These are phyloP conservation scores for Cephus rjabovi DNA, from an alignment of 2,888 invertebrate species.

Conservation along the genomic window DNA sequence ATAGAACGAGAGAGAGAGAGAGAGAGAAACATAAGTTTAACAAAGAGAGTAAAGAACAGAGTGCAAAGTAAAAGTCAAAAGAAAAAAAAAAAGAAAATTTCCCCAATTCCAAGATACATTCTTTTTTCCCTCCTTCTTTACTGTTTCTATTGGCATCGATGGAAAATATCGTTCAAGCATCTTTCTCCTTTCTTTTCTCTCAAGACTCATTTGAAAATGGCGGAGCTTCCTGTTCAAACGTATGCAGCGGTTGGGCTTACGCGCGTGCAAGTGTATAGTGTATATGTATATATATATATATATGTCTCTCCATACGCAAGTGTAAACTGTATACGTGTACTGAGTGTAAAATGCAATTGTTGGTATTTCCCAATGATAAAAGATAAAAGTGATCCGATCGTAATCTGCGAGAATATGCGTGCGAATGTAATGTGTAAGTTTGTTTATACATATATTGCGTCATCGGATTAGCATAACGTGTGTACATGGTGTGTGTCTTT, in stretches of 20 bases:
- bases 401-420: not conserved
- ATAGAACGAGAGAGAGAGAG: not conserved
- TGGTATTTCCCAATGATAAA: not conserved
- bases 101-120: not conserved
- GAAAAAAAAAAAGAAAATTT: not conserved
- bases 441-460: not conserved
- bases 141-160: not conserved
- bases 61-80: not conserved
- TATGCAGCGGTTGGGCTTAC: constrained; percentile 19
- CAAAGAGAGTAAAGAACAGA: not conserved
- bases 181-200: not conserved
- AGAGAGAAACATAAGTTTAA: not conserved
- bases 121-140: not conserved
- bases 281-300: constrained; percentile 23
- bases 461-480: not conserved
- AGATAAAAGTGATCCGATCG: not conserved
- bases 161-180: not conserved
- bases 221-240: not conserved
- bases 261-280: constrained; percentile 21
- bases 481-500: not conserved
- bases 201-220: not conserved
- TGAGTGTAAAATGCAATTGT: not conserved
- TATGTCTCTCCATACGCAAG: not conserved
- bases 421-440: not conserved
- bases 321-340: not conserved